A percentile compares a stretch with the other conserved stretches of the same genome.
Conservation (phyloP, 2,797 vertebrate species). For the Pelobates cultripes region DNA sequence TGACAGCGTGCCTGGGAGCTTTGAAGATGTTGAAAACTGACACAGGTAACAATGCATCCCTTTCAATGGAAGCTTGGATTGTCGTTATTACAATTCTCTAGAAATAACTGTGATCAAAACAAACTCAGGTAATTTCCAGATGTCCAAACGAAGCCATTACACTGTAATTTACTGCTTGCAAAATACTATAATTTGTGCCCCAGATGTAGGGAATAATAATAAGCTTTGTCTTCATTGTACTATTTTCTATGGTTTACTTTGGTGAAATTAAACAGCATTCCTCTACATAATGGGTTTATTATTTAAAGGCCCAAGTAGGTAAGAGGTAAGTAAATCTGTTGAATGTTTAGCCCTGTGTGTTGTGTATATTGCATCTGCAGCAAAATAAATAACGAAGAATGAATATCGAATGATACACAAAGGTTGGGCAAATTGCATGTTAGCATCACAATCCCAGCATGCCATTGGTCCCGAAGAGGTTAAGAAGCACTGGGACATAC, state of each 20-base stretch:
- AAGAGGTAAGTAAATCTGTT: constrained; percentile 11
- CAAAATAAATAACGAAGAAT: too few relatives aligned
- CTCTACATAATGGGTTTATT: constrained; percentile 35
- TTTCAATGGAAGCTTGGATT: constrained; percentile 30
- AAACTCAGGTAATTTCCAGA: constrained; percentile 44
- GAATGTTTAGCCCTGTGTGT: neutral
- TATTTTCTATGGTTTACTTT: constrained; percentile 26
- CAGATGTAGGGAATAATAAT: constrained; percentile 39
- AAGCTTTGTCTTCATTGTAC: constrained; percentile 25
- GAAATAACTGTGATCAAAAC: constrained; percentile 47
- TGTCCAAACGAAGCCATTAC: constrained; percentile 38
- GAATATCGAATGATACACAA: too few relatives aligned
- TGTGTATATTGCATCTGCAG: too few relatives aligned
- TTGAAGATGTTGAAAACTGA: constrained; percentile 7
- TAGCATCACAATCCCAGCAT: too few relatives aligned
- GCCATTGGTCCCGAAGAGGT: too few relatives aligned
- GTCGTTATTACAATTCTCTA: constrained; percentile 34
- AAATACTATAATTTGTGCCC: constrained; percentile 29
- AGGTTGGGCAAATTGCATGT: too few relatives aligned
- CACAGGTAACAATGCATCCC: constrained; percentile 39
- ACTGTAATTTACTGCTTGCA: constrained; percentile 22
- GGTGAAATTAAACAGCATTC: constrained; percentile 13
- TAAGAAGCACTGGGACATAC: too few relatives aligned
- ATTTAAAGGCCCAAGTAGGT: constrained; percentile 18
- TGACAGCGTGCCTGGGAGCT: constrained; percentile 29